phyloP scores from a whole-genome alignment of 2,797 vertebrate species.

The Peromyscus melanophrys region DNA sequence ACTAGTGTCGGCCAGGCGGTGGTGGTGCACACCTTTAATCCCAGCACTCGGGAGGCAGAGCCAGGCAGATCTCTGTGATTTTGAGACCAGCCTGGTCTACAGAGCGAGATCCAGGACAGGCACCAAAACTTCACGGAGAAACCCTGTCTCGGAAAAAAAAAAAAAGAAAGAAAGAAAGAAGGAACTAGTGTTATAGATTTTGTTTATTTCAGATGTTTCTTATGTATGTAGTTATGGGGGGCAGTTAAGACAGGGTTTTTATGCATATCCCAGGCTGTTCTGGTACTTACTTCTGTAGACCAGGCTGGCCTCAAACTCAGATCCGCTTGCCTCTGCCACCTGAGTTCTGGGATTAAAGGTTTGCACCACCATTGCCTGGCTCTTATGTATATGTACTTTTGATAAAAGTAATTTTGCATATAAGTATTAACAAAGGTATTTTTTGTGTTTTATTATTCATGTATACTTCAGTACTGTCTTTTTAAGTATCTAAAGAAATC shows the following conservation, averaged over 20 bases:
- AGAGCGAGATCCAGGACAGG: too few species aligned
- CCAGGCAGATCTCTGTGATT: too few species aligned
- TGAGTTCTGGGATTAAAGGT: too few species aligned
- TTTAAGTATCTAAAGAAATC: constrained; percentile 17
- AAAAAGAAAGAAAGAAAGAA: neutral
- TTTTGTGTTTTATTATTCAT: neutral
- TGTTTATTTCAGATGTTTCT: constrained; percentile 52
- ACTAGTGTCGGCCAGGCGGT: neutral
- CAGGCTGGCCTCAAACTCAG: too few species aligned
- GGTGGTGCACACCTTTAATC: too few species aligned
- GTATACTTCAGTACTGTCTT: neutral
- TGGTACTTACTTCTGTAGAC: neutral
- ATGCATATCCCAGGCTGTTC: neutral
- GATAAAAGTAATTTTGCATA: neutral
- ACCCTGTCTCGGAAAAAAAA: too few species aligned
- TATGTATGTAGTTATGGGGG: neutral
- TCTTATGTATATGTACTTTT: constrained; percentile 26
- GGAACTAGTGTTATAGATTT: constrained; percentile 2
- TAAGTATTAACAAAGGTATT: constrained; percentile 14
- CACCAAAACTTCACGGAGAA: too few species aligned
- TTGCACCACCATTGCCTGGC: too few species aligned
- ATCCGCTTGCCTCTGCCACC: too few species aligned
- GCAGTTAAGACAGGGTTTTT: neutral
- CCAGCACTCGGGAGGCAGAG: too few species aligned
- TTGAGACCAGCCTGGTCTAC: too few species aligned